Conservation (phyloP, 2,888 invertebrate species). For the Drosophila sordidula region DNA sequence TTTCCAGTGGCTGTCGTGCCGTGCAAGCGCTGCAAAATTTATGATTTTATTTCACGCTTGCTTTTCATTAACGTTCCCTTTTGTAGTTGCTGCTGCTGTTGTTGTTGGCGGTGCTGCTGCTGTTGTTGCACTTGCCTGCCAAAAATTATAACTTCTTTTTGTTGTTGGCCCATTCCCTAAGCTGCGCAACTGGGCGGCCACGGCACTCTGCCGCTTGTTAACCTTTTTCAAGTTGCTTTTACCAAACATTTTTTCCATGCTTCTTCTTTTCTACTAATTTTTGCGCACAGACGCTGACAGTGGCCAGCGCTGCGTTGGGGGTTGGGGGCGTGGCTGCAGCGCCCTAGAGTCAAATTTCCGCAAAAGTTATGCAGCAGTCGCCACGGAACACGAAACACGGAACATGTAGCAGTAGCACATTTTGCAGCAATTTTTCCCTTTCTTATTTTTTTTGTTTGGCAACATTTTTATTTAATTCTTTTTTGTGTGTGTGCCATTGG, state of each 20-base stretch:
- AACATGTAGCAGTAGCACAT: conserved; percentile 58
- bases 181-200: conserved; percentile 28
- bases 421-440: conserved; percentile 34
- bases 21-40: conserved; percentile 70
- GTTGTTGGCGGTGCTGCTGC: conserved; percentile 18
- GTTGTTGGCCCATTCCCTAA: conserved; percentile 57
- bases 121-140: conserved; percentile 38
- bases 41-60: conserved; percentile 81
- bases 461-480: conserved; percentile 37
- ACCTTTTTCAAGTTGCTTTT: conserved; percentile 71
- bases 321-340: conserved; percentile 44
- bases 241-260: conserved; percentile 18
- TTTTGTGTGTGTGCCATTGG: conserved; percentile 42
- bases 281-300: conserved; percentile 54
- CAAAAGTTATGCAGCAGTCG: conserved; percentile 76
- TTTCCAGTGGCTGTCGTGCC: conserved; percentile 41
- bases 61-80: conserved; percentile 75
- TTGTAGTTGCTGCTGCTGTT: conserved; percentile 33
- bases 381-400: conserved; percentile 59
- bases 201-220: conserved; percentile 71
- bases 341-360: conserved; percentile 72
- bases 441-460: conserved; percentile 25
- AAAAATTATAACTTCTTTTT: conserved; percentile 49
- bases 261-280: conserved; percentile 65
- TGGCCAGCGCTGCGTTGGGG: conserved; percentile 14